phyloP scores from a whole-genome alignment of 2,797 vertebrate genomes.

The Salarias fasciatus region DNA sequence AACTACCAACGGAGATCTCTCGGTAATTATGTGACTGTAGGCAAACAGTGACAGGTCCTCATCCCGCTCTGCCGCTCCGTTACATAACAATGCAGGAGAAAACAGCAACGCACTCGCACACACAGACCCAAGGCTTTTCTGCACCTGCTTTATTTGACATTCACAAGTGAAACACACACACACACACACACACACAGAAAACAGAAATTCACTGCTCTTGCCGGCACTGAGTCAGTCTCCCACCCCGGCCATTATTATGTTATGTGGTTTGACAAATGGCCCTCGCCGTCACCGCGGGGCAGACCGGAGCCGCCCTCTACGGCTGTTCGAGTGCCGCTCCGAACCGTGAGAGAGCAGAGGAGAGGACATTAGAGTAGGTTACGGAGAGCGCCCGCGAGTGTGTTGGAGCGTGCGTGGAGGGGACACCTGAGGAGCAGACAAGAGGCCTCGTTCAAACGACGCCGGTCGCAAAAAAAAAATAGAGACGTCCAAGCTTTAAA shows the following conservation, averaged over 20 bases:
- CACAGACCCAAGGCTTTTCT: slow-evolving; percentile 40
- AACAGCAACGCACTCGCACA: slow-evolving; percentile 30
- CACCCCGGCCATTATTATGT: slow-evolving; percentile 45
- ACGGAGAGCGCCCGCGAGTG: slow-evolving; percentile 47
- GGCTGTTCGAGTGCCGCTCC: slow-evolving; percentile 49
- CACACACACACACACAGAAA: no score
- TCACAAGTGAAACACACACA: slow-evolving; percentile 52
- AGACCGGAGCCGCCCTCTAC: slow-evolving; percentile 15
- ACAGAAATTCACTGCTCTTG: slow-evolving; percentile 48
- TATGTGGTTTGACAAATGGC: slow-evolving; percentile 57
- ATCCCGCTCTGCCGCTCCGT: slow-evolving; percentile 22
- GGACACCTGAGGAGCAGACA: slow-evolving; percentile 62
- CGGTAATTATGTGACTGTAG: slow-evolving; percentile 40
- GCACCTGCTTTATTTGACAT: slow-evolving; percentile 72
- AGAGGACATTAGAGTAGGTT: slow-evolving; percentile 35
- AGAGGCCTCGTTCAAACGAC: slow-evolving; percentile 42
- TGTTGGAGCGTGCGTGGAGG: slow-evolving; percentile 37
- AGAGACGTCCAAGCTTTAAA: slow-evolving; percentile 33
- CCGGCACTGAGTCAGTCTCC: slow-evolving; percentile 24
- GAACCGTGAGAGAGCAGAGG: slow-evolving; percentile 24
- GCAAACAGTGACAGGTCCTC: slow-evolving; percentile 41
- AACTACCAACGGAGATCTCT: no score
- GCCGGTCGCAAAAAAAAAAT: slow-evolving; percentile 52
- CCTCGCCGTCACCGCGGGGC: slow-evolving; percentile 45
- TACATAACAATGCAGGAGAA: slow-evolving; percentile 51